Percentiles rank a stretch among this genome's conserved stretches.
Evolutionary conservation across 2,113 vertebrate species (phyloP).

Genomic region (Dipodomys ordii): DNA sequence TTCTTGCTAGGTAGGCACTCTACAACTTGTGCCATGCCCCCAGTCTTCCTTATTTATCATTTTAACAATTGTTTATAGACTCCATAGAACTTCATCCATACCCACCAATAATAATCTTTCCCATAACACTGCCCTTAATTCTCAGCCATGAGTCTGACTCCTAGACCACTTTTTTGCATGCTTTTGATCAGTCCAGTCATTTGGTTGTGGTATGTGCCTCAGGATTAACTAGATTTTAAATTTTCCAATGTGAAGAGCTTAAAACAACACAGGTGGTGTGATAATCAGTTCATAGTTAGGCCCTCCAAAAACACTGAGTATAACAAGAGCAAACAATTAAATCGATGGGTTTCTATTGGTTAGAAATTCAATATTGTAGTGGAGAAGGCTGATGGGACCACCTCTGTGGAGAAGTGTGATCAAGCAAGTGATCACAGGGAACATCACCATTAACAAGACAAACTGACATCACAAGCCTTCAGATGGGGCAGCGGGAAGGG

Average conservation of each 20-base stretch:
- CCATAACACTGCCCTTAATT: background rate
- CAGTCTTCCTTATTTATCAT: background rate
- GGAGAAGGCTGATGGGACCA: background rate
- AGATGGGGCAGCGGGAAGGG: background rate
- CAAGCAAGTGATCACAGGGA: background rate
- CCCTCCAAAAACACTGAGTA: background rate
- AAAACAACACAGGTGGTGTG: too few relatives aligned
- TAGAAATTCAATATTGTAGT: background rate
- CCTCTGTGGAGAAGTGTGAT: background rate
- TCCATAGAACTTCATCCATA: background rate
- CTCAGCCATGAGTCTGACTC: background rate
- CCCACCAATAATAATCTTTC: background rate
- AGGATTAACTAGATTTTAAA: background rate
- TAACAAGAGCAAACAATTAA: background rate
- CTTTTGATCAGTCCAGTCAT: background rate
- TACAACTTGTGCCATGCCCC: too few relatives aligned
- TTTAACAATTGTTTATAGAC: background rate
- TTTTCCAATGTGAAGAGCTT: background rate
- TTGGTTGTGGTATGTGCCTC: background rate
- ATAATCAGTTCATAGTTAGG: too few relatives aligned
- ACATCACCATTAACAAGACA: background rate
- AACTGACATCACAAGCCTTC: background rate
- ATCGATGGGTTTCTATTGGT: background rate
- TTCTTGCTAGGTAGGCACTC: too few relatives aligned
- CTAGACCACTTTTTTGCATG: background rate